Evolutionary conservation across 2,888 invertebrate species (phyloP).

Genomic region (Hirtodrosophila confusa): DNA sequence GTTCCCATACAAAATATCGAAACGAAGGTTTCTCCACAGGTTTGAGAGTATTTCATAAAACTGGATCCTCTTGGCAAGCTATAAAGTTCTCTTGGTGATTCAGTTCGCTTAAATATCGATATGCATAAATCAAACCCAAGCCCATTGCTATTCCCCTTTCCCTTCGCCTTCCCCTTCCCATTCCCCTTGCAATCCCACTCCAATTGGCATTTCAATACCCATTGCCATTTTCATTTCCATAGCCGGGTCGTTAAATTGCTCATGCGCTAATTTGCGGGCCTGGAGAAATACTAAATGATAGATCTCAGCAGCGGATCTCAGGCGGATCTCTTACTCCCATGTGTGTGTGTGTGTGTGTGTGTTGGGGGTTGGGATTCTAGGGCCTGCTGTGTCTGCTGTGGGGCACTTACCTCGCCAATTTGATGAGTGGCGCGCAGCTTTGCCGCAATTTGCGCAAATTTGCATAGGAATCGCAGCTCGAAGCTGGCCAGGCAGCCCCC

Average conservation of each 20-base stretch:
- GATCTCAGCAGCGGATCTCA: constrained; percentile 18
- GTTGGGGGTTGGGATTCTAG: constrained; percentile 2
- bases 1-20: no score
- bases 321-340: constrained; percentile 35
- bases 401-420: constrained; percentile 83
- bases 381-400: constrained; percentile 2
- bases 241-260: constrained; percentile 47
- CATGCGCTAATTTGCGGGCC: constrained; percentile 58
- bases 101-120: constrained; percentile 26
- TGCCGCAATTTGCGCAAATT: constrained; percentile 86
- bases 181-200: background rate
- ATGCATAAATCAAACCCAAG: constrained; percentile 16
- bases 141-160: constrained; percentile 2
- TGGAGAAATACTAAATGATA: constrained; percentile 51
- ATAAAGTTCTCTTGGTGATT: constrained; percentile 17
- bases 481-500: constrained; percentile 87
- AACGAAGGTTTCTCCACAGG: no score
- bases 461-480: constrained; percentile 87
- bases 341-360: background rate
- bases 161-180: background rate
- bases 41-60: background rate
- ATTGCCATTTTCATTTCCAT: constrained; percentile 38
- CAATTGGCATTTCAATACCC: constrained; percentile 15
- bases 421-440: constrained; percentile 85
- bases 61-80: constrained; percentile 12